Conservation (phyloP, 2,113 vertebrate species). For the Caloenas nicobarica region DNA sequence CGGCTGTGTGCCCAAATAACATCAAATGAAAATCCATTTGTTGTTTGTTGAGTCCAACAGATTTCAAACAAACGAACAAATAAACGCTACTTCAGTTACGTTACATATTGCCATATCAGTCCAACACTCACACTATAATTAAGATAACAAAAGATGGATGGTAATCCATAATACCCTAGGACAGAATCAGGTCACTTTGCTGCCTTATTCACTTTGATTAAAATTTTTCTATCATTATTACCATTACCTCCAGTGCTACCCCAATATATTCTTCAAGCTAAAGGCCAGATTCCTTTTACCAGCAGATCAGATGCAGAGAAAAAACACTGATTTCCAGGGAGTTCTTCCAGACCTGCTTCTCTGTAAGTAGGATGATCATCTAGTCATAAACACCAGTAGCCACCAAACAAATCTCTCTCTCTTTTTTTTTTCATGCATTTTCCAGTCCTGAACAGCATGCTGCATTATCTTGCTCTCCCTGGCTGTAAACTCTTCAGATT, state of each 20-base stretch:
- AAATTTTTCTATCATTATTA: not conserved
- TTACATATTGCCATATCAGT: not conserved
- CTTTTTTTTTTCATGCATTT: not conserved
- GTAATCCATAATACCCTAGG: not conserved
- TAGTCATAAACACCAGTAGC: not conserved
- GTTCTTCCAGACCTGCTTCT: slow-evolving; percentile 1
- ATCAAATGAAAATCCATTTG: not conserved
- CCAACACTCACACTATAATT: not conserved
- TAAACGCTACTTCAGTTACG: not conserved
- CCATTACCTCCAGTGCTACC: not conserved
- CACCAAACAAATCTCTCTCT: not conserved
- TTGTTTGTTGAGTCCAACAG: not conserved
- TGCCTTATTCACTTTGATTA: not conserved
- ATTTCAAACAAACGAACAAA: not conserved
- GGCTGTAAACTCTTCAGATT: not conserved
- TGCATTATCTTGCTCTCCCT: not conserved
- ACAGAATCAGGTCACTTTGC: not conserved
- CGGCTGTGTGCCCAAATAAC: not conserved
- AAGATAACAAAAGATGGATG: not conserved
- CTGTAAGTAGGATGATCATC: not conserved
- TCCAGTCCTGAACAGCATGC: not conserved
- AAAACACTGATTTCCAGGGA: slow-evolving; percentile 35
- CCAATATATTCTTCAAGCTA: not conserved
- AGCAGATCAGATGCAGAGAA: not conserved
- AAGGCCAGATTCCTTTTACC: not conserved